Evolutionary conservation across 1,140 invertebrate species (phyloP), one percentile per base, ranked within the genome.

Genomic region (Hypsibius dujardini): DNA sequence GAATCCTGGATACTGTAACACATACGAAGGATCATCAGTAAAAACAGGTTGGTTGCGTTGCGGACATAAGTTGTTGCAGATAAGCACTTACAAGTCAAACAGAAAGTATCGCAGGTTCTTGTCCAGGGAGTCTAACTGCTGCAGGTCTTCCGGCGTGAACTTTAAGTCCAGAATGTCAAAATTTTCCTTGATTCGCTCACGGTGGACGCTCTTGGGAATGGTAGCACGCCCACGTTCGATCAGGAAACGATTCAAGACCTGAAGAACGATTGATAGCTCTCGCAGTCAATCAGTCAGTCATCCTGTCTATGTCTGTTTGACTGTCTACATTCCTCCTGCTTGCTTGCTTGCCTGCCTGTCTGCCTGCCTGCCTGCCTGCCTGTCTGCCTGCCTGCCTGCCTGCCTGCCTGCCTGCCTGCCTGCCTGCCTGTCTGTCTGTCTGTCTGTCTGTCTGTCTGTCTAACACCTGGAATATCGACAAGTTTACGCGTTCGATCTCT

Each of bases 151-250:
- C 7, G 50, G 50, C 7, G 50, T 7, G n/a, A 56, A 7, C n/a
- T 56, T n/a, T 7, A 56, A 56, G n/a, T 56, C 50, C 7, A 56
- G n/a, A 56, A 56, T 56, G 7, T 56, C 50, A 56, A 56, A 56
- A 56, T 92, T 91, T 73, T 87, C 82, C 3, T 81, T 81, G 42
- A 91, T 85, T 47, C 88, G 82, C 1, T 79, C 75, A 74, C 85
- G 82, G 72, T 84, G 87, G 1, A 84, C 83, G 1, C 87, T 88
- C 75, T 90, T 90, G 1, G 89, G 88, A 74, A 91, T 87, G 0
- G 85, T 86, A 46, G 87, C 81, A 46, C 89, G 82, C 2, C 86
- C 88, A 70, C 87, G 82, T 76, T 92, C 87, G 71, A 89, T 77
- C 84, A 88, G 75, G 71, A 80, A 81, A 45, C 78, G 74, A 1